Evolutionary conservation across 2,888 invertebrate species (phyloP), one percentile per base, ranked within the genome.

Genomic region (Pristionchus fissidentatus): DNA sequence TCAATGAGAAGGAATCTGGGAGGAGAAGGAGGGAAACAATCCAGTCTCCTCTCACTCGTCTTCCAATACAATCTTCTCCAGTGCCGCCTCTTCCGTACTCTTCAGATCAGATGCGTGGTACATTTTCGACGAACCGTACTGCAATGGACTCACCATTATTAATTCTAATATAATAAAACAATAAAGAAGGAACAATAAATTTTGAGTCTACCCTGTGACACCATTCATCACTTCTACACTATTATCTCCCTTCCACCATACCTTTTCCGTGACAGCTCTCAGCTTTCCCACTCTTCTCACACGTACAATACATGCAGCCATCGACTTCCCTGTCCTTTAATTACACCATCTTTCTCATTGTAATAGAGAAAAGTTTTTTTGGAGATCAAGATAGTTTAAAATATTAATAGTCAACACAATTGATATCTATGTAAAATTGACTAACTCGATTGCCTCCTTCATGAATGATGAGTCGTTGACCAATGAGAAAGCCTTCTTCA

Each of bases 221-320:
- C 19, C 19, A 49, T 49, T 49, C 10, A 49, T 49, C 10, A 49
- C 19, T 13, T 13, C 49, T 13, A n/a, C n/a, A 7, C 19, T 19
- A 41, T 19, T 0, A 19, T 46, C 22, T 52, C 19, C 32, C 5
- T 26, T 41, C 10, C 43, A 26, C 73, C 46, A 22, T 26, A 81
- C 80, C 80, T 81, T 81, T 5, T 81, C 80, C 0, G 80, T 62
- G 46, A 62, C 46, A 0, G 80, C 62, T 29, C 29, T 81, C 80
- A 81, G 52, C 46, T 81, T 81, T 26, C 80, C 80, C 19, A 81
- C 43, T 41, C 32, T 43, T 22, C 80, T 60, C 62, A 81, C 62
- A 29, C 80, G 32, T 22, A 81, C 43, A 19, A 81, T 62, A 19
- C 41, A 60, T 7, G 38, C 13, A 19, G 80, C 80, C 19, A 81